A percentile compares a stretch with the other conserved stretches of the same genome.
Conservation (phyloP, 1,140 invertebrate species). For the Brachionus plicatilis region DNA sequence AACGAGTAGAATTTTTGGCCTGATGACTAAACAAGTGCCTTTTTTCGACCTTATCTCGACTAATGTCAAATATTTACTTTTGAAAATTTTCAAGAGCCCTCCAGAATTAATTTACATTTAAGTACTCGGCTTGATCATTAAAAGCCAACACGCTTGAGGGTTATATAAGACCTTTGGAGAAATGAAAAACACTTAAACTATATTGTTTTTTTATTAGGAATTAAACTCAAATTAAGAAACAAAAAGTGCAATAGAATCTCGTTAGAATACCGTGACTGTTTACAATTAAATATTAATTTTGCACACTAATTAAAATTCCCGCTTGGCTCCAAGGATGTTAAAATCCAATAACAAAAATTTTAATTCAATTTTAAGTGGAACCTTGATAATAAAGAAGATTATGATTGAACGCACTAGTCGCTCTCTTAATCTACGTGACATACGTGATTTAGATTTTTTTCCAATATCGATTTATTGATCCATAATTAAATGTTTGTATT, state of each 20-base stretch:
- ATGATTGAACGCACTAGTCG: not conserved
- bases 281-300: constrained; percentile 1
- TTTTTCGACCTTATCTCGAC: not conserved
- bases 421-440: not conserved
- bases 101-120: not conserved
- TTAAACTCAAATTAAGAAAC: not conserved
- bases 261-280: constrained; percentile 21
- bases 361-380: not conserved
- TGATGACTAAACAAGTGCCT: not conserved
- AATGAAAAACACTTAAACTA: not conserved
- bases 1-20: not conserved
- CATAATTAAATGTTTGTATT: constrained; percentile 20
- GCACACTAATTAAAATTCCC: not conserved
- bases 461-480: constrained; percentile 27
- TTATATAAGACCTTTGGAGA: not conserved
- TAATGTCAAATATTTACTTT: not conserved
- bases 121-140: not conserved
- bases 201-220: not conserved
- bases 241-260: not conserved
- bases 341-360: not conserved
- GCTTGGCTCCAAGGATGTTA: not conserved
- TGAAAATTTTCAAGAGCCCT: not conserved
- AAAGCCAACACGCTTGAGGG: not conserved
- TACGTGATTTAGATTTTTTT: not conserved
- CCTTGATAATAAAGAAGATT: not conserved